Conservation (phyloP, 2,797 vertebrate genomes). For the Prunella strophiata region DNA sequence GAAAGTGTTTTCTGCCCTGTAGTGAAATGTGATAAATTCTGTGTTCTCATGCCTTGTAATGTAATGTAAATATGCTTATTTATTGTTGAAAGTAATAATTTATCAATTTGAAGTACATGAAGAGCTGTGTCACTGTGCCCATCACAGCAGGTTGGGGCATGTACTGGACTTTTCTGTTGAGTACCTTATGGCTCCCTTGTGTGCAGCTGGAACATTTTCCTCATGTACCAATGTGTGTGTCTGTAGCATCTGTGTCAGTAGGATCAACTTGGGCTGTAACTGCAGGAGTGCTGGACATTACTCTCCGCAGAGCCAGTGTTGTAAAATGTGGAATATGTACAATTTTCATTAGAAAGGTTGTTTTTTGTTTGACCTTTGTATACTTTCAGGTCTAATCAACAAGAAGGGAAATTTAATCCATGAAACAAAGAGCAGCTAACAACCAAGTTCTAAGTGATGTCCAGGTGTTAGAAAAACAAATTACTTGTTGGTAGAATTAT, state of each 20-base stretch:
- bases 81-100: background rate
- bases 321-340: background rate
- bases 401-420: background rate
- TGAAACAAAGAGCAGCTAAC: background rate
- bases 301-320: background rate
- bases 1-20: background rate
- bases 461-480: background rate
- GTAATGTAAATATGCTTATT: background rate
- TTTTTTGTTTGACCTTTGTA: background rate
- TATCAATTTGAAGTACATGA: background rate
- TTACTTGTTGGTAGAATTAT: background rate
- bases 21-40: background rate
- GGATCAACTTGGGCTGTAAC: background rate
- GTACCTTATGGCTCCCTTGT: accelerated
- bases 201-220: background rate
- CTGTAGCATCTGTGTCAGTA: background rate
- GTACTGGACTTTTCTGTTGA: background rate
- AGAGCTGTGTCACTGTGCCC: background rate
- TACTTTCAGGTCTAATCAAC: background rate
- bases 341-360: background rate
- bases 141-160: accelerated
- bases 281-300: background rate
- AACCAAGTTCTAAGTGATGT: background rate
- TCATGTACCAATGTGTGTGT: background rate
- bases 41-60: background rate